A percentile compares a stretch with the other conserved stretches of the same genome.
These are phyloP conservation scores for Setophaga coronata DNA, from an alignment of 2,113 vertebrate genomes.

Conservation along the genomic window DNA sequence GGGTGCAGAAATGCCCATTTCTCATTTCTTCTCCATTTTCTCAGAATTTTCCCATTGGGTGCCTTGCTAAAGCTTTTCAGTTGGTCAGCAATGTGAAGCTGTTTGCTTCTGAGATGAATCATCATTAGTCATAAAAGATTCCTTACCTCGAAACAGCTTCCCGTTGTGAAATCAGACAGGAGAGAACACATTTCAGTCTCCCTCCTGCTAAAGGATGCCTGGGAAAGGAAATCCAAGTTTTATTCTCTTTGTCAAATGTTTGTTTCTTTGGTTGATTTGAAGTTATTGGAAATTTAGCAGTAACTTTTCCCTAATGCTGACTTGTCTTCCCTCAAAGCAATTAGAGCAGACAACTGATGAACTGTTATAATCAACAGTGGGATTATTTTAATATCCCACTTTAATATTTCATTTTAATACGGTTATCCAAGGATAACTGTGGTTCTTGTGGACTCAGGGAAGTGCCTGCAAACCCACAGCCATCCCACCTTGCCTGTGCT, in stretches of 20 bases:
- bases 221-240: neutral
- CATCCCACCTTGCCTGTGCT: neutral
- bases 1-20: neutral
- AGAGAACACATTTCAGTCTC: neutral
- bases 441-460: neutral
- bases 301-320: neutral
- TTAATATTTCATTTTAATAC: neutral
- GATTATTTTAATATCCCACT: neutral
- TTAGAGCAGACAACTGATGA: neutral
- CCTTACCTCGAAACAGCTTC: neutral
- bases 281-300: neutral
- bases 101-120: conserved; percentile 33
- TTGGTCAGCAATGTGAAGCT: neutral
- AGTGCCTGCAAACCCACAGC: neutral
- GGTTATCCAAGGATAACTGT: neutral
- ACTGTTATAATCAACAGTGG: neutral
- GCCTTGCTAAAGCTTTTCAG: neutral
- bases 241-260: neutral
- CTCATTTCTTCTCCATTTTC: neutral
- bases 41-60: neutral
- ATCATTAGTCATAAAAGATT: conserved; percentile 37
- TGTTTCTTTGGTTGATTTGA: neutral
- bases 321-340: neutral
- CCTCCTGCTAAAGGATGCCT: neutral
- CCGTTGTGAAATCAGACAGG: neutral